These are phyloP conservation scores for Sylvicola cinctus DNA, from an alignment of 2,888 invertebrate genomes.

Conservation along the genomic window DNA sequence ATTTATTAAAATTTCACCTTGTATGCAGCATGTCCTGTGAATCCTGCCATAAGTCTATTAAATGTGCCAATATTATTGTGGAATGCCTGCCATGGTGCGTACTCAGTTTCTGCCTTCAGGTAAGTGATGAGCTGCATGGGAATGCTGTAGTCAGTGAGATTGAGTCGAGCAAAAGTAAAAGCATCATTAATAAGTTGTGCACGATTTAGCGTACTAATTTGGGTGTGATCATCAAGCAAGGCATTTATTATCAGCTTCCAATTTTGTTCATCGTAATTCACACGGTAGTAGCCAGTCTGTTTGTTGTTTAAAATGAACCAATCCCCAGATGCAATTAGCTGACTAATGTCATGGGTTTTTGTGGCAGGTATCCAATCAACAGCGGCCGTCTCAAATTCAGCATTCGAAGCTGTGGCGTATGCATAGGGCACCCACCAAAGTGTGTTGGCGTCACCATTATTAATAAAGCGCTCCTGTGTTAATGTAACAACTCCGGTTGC, in stretches of 20 bases:
- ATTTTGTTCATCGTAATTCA: conserved; percentile 38
- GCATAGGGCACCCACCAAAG: not conserved
- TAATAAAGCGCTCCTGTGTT: no score
- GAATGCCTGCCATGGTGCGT: conserved; percentile 59
- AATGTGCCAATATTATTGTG: conserved; percentile 21
- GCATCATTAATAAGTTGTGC: conserved; percentile 70
- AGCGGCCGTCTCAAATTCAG: conserved; percentile 1
- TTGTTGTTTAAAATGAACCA: conserved; percentile 23
- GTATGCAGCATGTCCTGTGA: no score
- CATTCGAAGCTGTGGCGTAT: not conserved
- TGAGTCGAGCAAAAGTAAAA: conserved; percentile 46
- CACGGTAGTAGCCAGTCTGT: conserved; percentile 33
- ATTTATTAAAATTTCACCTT: no score
- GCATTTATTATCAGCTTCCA: conserved; percentile 31
- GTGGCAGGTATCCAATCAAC: not conserved
- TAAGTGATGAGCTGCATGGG: conserved; percentile 47
- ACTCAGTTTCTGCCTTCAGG: conserved; percentile 41
- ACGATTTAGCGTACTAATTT: conserved; percentile 43
- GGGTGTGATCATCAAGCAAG: conserved; percentile 24
- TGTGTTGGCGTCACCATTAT: no score
- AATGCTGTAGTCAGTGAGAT: conserved; percentile 33
- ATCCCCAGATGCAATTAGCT: conserved; percentile 9
- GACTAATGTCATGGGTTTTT: not conserved
- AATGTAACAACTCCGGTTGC: conserved; percentile 7
- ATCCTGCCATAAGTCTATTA: conserved; percentile 7